phyloP scores from a whole-genome alignment of 2,888 invertebrate species.

The Dendrolimus pini region DNA sequence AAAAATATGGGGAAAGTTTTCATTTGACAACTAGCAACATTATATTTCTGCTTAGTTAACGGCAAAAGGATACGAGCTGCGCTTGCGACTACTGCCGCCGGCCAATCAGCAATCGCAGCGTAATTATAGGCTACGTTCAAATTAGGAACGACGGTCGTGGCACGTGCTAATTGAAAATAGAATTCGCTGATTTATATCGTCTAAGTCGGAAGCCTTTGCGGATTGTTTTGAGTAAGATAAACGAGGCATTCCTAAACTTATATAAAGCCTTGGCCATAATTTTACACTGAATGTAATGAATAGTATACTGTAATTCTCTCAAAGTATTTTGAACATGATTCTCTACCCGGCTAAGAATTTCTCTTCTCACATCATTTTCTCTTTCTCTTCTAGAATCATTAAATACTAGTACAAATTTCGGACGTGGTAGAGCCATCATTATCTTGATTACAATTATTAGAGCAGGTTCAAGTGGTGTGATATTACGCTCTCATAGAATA shows the following conservation, averaged over 20 bases:
- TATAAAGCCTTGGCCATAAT: background rate
- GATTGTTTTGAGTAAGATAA: conserved; percentile 41
- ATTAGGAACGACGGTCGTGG: conserved; percentile 62
- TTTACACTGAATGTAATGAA: too few relatives aligned
- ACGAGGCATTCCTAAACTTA: conserved; percentile 20
- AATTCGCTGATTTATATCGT: conserved; percentile 56
- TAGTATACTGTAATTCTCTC: too few relatives aligned
- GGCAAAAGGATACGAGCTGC: conserved; percentile 56
- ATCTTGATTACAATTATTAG: too few relatives aligned
- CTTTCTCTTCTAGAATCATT: too few relatives aligned
- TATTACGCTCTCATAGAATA: too few relatives aligned
- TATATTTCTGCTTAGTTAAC: conserved; percentile 6
- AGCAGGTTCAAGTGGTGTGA: too few relatives aligned
- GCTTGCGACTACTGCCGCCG: conserved; percentile 32
- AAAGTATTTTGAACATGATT: too few relatives aligned
- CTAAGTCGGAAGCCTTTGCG: conserved; percentile 43
- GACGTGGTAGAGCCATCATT: too few relatives aligned
- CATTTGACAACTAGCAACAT: background rate
- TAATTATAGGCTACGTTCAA: conserved; percentile 68
- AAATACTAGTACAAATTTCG: too few relatives aligned
- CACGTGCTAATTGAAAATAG: conserved; percentile 64
- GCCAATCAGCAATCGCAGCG: conserved; percentile 53
- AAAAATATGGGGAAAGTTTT: too few relatives aligned
- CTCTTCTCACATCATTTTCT: too few relatives aligned
- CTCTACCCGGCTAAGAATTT: too few relatives aligned